Percentiles rank a stretch among this genome's conserved stretches.
phyloP scores from a whole-genome alignment of 2,888 invertebrate genomes.

The Oscheius sp. region DNA sequence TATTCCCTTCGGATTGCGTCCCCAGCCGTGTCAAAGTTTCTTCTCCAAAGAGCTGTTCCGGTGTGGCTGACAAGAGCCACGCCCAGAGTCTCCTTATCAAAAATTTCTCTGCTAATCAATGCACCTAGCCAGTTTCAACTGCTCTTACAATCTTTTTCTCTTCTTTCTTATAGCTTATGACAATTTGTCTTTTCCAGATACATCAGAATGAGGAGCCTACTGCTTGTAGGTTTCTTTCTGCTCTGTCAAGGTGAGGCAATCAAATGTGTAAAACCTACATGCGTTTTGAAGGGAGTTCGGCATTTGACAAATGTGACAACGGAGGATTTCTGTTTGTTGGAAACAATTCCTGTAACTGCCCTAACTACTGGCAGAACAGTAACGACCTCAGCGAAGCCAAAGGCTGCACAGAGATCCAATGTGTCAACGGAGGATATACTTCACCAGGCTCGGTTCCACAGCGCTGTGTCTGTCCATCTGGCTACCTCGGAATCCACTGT shows the following conservation, averaged over 20 bases:
- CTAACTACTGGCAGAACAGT: background rate
- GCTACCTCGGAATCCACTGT: constrained; percentile 30
- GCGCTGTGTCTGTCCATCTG: constrained; percentile 16
- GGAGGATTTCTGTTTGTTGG: constrained; percentile 4
- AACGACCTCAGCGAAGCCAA: background rate
- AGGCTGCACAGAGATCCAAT: background rate
- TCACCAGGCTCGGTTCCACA: background rate
- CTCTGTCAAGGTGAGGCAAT: no score
- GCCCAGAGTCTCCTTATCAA: constrained; percentile 15
- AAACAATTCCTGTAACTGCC: constrained; percentile 2
- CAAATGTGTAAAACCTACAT: no score
- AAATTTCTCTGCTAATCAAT: constrained; percentile 25
- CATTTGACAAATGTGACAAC: background rate
- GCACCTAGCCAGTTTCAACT: background rate
- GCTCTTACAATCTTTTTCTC: background rate
- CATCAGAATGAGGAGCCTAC: no score
- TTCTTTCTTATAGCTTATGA: no score
- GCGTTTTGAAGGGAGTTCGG: no score
- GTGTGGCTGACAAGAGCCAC: constrained; percentile 9
- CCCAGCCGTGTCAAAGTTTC: no score
- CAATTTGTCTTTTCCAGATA: no score
- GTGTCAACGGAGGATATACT: constrained; percentile 17
- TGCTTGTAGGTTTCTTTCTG: no score
- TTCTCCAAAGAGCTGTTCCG: constrained; percentile 5
- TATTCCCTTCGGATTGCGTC: no score